A percentile compares a stretch with the other conserved stretches of the same genome.
Evolutionary conservation across 2,888 invertebrate genomes (phyloP).

Genomic region (Pyrrhia umbra): DNA sequence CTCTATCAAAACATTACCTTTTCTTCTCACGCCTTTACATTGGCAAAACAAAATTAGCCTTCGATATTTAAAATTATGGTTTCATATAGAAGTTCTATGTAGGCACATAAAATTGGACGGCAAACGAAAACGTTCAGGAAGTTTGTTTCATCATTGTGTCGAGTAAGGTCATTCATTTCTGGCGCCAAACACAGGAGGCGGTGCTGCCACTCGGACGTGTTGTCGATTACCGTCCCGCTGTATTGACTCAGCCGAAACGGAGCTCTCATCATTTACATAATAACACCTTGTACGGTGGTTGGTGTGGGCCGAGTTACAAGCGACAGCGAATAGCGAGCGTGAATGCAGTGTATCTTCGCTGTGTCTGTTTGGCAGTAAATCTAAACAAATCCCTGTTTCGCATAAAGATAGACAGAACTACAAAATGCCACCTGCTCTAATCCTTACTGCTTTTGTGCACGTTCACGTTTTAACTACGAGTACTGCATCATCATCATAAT

Average conservation of each 20-base stretch:
- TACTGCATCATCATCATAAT: no score
- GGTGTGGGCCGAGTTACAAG: conserved; percentile 61
- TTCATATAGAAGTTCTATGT: no score
- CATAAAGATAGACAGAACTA: no score
- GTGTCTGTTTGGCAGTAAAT: no score
- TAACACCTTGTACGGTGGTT: conserved; percentile 83
- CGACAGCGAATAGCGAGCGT: conserved; percentile 23
- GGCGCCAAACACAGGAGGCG: conserved; percentile 67
- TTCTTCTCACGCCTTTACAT: no score
- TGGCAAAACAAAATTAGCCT: no score
- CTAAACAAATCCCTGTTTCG: no score
- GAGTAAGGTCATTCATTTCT: conserved; percentile 73
- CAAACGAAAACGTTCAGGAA: conserved; percentile 19
- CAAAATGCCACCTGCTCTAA: no score
- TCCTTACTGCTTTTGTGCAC: no score
- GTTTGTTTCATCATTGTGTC: conserved; percentile 46
- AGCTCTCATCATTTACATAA: conserved; percentile 90
- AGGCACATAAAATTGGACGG: background rate
- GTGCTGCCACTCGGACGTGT: conserved; percentile 78
- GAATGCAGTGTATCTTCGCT: background rate
- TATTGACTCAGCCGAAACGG: conserved; percentile 89
- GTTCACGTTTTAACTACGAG: no score
- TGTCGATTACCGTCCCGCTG: conserved; percentile 84
- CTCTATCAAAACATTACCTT: no score
- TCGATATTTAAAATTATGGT: no score